Base-by-base conservation (phyloP, 2,797 vertebrate genomes). In the Anguilla anguilla region DNA sequence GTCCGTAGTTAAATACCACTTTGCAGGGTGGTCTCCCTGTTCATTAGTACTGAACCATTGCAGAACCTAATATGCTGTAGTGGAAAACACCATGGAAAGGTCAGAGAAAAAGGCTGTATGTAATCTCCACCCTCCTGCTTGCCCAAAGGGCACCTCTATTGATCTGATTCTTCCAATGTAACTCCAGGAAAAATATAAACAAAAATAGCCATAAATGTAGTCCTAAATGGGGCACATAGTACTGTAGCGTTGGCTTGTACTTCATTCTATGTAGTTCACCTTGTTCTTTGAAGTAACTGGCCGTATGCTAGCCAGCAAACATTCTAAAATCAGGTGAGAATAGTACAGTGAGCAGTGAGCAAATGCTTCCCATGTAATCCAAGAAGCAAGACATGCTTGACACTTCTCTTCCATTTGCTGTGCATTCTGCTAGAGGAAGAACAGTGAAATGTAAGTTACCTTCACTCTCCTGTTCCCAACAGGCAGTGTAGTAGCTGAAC, bases 21-120 rank as follows among this genome's bases (percentile, higher is more conserved):
- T 11, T 72, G 3, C 69, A 81, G 67, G 77, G 10, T 85, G 31
- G 77, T 51, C 51, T 88, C 74, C 7, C 43, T 59, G 79, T 49
- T 82, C 17, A 81, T 35, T 43, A 22, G 46, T 79, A 79, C 59
- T 39, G 57, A 83, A 31, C 51, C 84, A 79, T 39, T 74, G 28
- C 28, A 22, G 43, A 85, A 43, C 85, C 77, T 88, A 28, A 83
- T 69, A 53, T 35, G 28, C 79, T 10, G 51, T 83, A 86, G 35
- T 53, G 64, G 69, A 81, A 69, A 67, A 25, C 46, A 59, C 28
- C 19, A 17, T 85, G 83, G 15, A 84, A 84, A 84, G 83, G 83
- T 59, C 51, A 82, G 25, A 82, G 2, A 57, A 57, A 28, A 10
- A 10, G 28, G 13, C 31, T 28, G 0, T 46, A 57, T 15, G 25